Evolutionary conservation across 2,888 invertebrate species (phyloP).

Genomic region (Leptinotarsa juncta): DNA sequence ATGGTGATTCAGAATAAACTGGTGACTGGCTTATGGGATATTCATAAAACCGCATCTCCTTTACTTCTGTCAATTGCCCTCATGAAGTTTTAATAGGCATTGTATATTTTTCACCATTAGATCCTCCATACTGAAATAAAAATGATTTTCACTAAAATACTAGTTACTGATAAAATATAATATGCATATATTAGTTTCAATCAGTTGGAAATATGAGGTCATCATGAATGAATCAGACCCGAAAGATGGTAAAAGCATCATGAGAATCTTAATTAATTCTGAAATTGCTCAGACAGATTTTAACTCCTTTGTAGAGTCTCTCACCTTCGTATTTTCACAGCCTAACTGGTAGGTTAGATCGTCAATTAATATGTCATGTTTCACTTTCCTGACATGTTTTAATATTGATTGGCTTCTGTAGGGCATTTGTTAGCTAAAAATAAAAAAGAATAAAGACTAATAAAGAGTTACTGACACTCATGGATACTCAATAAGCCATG

Average conservation of each 20-base stretch:
- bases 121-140: not conserved
- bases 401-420: too few relatives aligned
- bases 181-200: not conserved
- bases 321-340: too few relatives aligned
- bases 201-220: conserved; percentile 14
- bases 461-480: not conserved
- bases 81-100: not conserved
- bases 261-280: conserved; percentile 4
- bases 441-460: not conserved
- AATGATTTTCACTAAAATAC: not conserved
- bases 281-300: too few relatives aligned
- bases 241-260: conserved; percentile 29
- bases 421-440: not conserved
- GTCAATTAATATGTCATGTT: too few relatives aligned
- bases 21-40: too few relatives aligned
- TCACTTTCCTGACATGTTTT: too few relatives aligned
- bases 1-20: too few relatives aligned
- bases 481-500: not conserved
- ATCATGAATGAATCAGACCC: conserved; percentile 23
- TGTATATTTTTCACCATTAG: not conserved
- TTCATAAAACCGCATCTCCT: too few relatives aligned
- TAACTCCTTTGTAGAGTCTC: too few relatives aligned
- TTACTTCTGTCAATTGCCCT: too few relatives aligned
- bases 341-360: too few relatives aligned
- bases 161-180: not conserved